Base-by-base conservation (phyloP, 2,113 vertebrate species). In the Rhombomys opimus region DNA sequence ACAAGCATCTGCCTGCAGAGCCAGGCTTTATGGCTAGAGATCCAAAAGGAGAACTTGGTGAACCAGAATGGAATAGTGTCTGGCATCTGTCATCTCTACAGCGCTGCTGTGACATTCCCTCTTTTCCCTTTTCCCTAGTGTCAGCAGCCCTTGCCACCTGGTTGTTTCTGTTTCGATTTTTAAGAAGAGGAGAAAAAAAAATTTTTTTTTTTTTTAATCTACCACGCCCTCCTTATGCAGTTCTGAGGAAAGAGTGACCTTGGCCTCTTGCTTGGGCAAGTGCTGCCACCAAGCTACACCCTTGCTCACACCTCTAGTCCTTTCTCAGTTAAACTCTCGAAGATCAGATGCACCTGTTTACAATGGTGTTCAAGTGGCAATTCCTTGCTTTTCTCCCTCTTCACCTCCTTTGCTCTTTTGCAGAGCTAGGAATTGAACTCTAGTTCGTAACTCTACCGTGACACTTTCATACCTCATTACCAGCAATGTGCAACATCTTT, bases 381-480 rank as follows among this genome's bases (percentile, higher is more conserved):
- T 23, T 17, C 22, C 22, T 63, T n/a, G 20, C 57, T 38, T 59
- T 25, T 13, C 11, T 38, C 7, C 12, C n/a, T 61, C 2, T 54
- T 14, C 10, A 5, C 54, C 35, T 8, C 3, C 76, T 32, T 50
- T 50, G 52, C 14, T 52, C 27, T n/a, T 57, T 38, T 61, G 57
- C 32, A n/a, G n/a, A 25, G 23, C n/a, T 65, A 59, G 59, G 54
- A 88, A 84, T 2, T 70, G 2, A 87, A 22, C 63, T 90, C 41
- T 85, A 5, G 32, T 6, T 27, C 63, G 41, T 32, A 14, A 35
- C 65, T 5, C 30, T 78, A 35, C 13, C 67, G 76, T 63, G 52
- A 59, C 70, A 90, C 81, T 22, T 84, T 63, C 75, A 27, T 38
- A 68, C 67, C 65, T 72, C 85, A 91, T 75, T 91, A 96, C 10